Percentiles rank a stretch among this genome's conserved stretches.
These are phyloP conservation scores for Chaetorhynchus papuensis DNA, from an alignment of 2,113 vertebrate genomes.

Conservation along the genomic window DNA sequence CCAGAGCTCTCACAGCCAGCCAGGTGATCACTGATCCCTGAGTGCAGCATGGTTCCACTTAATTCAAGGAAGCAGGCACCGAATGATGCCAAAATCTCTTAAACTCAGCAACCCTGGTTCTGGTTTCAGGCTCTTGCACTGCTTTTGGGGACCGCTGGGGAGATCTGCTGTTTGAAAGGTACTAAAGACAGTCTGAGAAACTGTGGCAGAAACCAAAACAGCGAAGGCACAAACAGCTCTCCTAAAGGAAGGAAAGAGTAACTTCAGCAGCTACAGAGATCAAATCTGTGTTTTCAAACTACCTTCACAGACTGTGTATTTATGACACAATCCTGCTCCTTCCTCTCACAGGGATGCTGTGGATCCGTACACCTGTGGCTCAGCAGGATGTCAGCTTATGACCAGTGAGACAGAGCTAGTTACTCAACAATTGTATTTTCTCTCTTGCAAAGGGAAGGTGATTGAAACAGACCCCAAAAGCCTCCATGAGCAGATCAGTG, in stretches of 20 bases:
- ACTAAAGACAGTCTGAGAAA: background rate
- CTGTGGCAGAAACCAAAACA: background rate
- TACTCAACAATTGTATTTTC: background rate
- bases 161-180: background rate
- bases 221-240: background rate
- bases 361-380: background rate
- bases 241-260: background rate
- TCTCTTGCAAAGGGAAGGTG: background rate
- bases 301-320: background rate
- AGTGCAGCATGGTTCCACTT: background rate
- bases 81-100: background rate
- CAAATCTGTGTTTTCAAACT: background rate
- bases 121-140: background rate
- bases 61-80: background rate
- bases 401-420: background rate
- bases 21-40: background rate
- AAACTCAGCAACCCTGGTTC: background rate
- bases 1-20: background rate
- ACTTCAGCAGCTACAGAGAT: background rate
- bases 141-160: background rate
- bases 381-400: background rate
- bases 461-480: background rate
- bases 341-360: background rate
- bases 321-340: background rate
- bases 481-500: background rate